Base-by-base conservation (phyloP, 2,113 vertebrate species). In the Chrysemys picta region DNA sequence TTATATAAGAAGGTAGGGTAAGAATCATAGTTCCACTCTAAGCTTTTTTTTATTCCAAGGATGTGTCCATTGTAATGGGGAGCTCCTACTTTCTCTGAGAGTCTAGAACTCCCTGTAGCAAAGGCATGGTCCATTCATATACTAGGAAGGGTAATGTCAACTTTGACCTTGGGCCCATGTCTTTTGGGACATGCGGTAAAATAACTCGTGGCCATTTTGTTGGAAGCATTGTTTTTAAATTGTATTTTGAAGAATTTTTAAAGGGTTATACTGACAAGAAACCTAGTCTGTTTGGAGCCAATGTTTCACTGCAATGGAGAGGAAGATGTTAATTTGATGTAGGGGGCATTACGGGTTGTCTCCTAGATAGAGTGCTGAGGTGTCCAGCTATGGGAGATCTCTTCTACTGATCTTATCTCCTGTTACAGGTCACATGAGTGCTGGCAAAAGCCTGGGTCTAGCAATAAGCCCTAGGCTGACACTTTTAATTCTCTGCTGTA, bases 21-120 rank as follows among this genome's bases (percentile, higher is more conserved):
- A 29, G 5, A 0, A 0, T 82, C 9, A 56, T 38, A 7, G 84
- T 27, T 13, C 92, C 2, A 27, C 21, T 19, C 8, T 1, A 0
- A 62, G 6, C 3, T 54, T 8, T 42, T 89, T 84, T 76, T 85
- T 10, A 1, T 80, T 88, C 25, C 24, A 85, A 45, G 38, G 25
- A 45, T 76, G 22, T 45, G 9, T 76, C n/a, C 3, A 45, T 69
- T 69, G 35, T 69, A 12, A 4, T 29, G 3, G 45, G 4, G 85
- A 88, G 9, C 5, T 72, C 5, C 47, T 80, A 19, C 69, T 90
- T 93, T 35, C n/a, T 27, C 17, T 53, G 16, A 22, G n/a, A 13
- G 38, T 76, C 72, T 76, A 45, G 5, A 76, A 42, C 12, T 76
- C n/a, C 38, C 10, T 24, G 22, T 76, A 76, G n/a, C 21, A 42